Percentiles rank a stretch among this genome's conserved stretches.
Conservation (phyloP, 2,888 invertebrate genomes). For the Barypeithes pellucidus region DNA sequence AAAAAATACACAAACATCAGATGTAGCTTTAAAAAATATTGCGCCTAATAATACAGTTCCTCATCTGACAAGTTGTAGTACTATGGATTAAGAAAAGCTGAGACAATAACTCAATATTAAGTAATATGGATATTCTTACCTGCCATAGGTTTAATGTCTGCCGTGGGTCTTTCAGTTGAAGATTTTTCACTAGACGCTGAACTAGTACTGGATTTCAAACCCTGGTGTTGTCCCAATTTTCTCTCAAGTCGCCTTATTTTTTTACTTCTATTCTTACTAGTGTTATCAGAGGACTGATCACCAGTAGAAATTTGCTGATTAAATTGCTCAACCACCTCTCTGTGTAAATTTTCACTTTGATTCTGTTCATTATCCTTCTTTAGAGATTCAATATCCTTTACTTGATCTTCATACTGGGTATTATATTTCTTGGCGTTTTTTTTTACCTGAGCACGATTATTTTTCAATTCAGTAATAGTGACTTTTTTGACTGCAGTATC, state of each 20-base stretch:
- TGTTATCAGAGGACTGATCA: conserved; percentile 39
- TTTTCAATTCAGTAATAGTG: conserved; percentile 73
- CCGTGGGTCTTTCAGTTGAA: conserved; percentile 81
- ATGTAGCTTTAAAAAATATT: no score
- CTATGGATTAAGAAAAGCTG: no score
- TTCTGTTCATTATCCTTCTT: conserved; percentile 69
- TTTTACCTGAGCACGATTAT: conserved; percentile 75
- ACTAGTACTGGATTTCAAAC: conserved; percentile 80
- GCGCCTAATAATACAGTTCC: no score
- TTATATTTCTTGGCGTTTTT: conserved; percentile 96
- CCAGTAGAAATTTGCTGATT: conserved; percentile 68
- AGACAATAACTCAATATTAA: no score
- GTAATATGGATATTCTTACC: conserved; percentile 70
- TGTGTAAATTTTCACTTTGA: conserved; percentile 72
- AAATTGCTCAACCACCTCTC: conserved; percentile 71
- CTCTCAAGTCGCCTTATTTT: conserved; percentile 70
- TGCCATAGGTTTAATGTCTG: conserved; percentile 96
- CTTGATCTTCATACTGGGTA: conserved; percentile 85
- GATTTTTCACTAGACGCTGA: conserved; percentile 76
- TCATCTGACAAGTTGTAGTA: no score
- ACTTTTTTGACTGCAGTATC: conserved; percentile 80
- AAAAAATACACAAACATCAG: no score
- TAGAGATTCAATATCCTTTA: conserved; percentile 75
- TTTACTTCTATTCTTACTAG: conserved; percentile 72
- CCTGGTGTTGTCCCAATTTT: conserved; percentile 77